These are phyloP conservation scores for Actinostola sp. DNA, from an alignment of 92 coral and sea anemone genomes.

Conservation along the genomic window DNA sequence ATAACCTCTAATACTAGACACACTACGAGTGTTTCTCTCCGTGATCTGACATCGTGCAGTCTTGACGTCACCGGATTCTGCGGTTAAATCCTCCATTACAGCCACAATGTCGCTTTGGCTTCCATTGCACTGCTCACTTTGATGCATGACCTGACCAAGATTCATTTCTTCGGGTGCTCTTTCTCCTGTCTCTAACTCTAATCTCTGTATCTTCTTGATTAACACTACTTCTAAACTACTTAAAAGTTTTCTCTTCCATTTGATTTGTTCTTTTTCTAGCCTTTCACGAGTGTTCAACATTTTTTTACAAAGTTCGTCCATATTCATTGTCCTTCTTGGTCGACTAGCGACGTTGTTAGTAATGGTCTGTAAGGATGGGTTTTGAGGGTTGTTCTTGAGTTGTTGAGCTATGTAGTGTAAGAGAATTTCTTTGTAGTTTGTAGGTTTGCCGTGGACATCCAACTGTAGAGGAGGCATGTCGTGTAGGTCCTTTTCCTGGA, in stretches of 20 bases:
- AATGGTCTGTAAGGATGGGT: conserved; percentile 9
- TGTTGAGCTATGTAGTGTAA: conserved; percentile 24
- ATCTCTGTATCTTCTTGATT: conserved; percentile 52
- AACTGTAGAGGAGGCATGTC: conserved; percentile 24
- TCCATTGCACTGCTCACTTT: conserved; percentile 4
- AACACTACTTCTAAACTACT: conserved; percentile 65
- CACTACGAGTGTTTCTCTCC: conserved; percentile 17
- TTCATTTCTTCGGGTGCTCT: conserved; percentile 33
- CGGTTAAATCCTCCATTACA: conserved; percentile 35
- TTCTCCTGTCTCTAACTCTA: conserved; percentile 62
- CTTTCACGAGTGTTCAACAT: conserved; percentile 52
- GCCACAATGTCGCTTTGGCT: conserved; percentile 36
- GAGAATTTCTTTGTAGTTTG: conserved; percentile 39
- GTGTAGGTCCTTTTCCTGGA: neutral
- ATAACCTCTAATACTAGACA: conserved; percentile 33
- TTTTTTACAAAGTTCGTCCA: conserved; percentile 68
- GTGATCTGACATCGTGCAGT: neutral
- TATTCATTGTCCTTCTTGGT: conserved; percentile 21
- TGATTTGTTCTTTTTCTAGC: conserved; percentile 44
- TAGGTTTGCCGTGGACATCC: conserved; percentile 28
- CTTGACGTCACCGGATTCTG: conserved; percentile 11
- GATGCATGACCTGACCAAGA: conserved; percentile 12
- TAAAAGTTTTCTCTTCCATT: conserved; percentile 68
- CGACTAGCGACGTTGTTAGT: conserved; percentile 5
- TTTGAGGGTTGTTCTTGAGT: conserved; percentile 24